phyloP scores from a whole-genome alignment of 2,113 vertebrate species.

The Lophius piscatorius region DNA sequence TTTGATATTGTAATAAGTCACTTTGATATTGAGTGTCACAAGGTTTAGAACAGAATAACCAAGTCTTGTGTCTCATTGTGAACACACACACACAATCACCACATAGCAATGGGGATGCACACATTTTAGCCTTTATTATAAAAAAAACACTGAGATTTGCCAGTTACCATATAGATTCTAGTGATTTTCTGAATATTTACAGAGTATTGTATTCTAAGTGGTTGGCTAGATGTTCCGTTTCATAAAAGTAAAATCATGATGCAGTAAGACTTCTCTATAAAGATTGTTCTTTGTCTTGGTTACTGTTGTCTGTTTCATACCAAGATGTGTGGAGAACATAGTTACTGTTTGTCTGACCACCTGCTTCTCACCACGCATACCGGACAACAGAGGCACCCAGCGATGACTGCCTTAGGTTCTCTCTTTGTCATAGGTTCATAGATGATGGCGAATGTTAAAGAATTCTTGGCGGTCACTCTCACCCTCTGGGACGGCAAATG shows the following conservation, averaged over 20 bases:
- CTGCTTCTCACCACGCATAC: slow-evolving; percentile 54
- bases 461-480: slow-evolving; percentile 37
- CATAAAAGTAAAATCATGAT: slow-evolving; percentile 47
- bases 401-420: slow-evolving; percentile 63
- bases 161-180: slow-evolving; percentile 28
- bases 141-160: slow-evolving; percentile 22
- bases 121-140: slow-evolving; percentile 47
- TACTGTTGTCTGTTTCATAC: slow-evolving; percentile 72
- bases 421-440: slow-evolving; percentile 61
- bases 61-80: slow-evolving; percentile 49
- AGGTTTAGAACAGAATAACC: slow-evolving; percentile 45
- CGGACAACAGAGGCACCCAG: slow-evolving; percentile 52
- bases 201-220: slow-evolving; percentile 74
- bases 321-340: slow-evolving; percentile 65
- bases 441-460: slow-evolving; percentile 65
- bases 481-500: slow-evolving; percentile 59
- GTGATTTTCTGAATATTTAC: slow-evolving; percentile 70
- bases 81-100: slow-evolving; percentile 55
- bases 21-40: slow-evolving; percentile 54
- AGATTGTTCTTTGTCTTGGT: slow-evolving; percentile 58
- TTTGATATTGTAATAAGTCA: slow-evolving; percentile 57
- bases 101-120: slow-evolving; percentile 56
- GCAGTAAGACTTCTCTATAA: slow-evolving; percentile 58
- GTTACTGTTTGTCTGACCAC: slow-evolving; percentile 62
- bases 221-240: slow-evolving; percentile 73